Evolutionary conservation across 2,888 invertebrate genomes (phyloP), one percentile per base, ranked within the genome.

Genomic region (Eremobia ochroleuca): DNA sequence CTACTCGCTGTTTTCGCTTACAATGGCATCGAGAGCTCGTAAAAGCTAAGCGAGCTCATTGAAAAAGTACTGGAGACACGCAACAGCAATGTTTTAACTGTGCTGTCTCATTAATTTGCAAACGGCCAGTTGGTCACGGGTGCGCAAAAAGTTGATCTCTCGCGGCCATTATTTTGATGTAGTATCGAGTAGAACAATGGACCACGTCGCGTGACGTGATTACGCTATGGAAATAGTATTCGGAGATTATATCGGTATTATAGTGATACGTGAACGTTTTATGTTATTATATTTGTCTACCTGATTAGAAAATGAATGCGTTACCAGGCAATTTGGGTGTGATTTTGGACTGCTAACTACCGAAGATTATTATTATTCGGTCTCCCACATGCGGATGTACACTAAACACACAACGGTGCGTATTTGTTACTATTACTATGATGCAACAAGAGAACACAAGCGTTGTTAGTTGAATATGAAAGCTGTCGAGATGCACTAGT

Each of bases 121-220:
- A 85, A 87, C 82, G 81, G 83, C 87, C 89, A 90, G 89, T 90
- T 88, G 88, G 80, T 79, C 86, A 84, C 81, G 87, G 88, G 87
- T 77, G 87, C 73, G 89, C 91, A 92, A 91, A 92, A 92, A 91
- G 90, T 88, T 90, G 84, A 86, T 84, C 87, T 88, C 85, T 77
- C 85, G 81, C 68, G 77, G 82, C 83, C 87, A 87, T 88, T 87
- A 89, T 90, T 90, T 90, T 90, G 90, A 87, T 85, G 78, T 79
- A 88, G 83, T 91, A 92, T 91, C 91, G 91, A 89, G 82, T 91
- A 90, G 92, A 94, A 95, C 94, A 94, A 95, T 93, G 90, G 92
- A 76, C 82, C 76, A 82, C 77, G 88, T 92, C 90, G 92, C 93
- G 92, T 94, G 93, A 93, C 93, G 91, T 89, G 89, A 87, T 90